phyloP scores from a whole-genome alignment of 2,113 vertebrate species.

The Carassius carassius region DNA sequence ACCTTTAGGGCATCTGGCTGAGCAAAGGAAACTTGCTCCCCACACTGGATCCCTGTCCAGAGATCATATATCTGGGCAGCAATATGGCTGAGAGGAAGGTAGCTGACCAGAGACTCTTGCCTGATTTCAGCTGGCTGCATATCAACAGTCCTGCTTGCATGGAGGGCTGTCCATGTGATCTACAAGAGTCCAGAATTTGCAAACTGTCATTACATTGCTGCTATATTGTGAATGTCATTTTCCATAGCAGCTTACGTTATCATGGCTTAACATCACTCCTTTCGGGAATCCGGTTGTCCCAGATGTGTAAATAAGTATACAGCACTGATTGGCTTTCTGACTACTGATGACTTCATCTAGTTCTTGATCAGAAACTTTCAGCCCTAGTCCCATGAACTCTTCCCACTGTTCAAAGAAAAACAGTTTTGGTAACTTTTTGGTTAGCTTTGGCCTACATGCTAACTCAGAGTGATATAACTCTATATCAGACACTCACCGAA shows the following conservation, averaged over 20 bases:
- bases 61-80: slow-evolving; percentile 89
- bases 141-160: slow-evolving; percentile 78
- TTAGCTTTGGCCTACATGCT: background rate
- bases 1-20: slow-evolving; percentile 91
- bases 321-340: slow-evolving; percentile 85
- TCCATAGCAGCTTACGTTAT: slow-evolving; percentile 76
- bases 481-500: slow-evolving; percentile 69
- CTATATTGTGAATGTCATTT: background rate
- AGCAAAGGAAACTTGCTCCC: slow-evolving; percentile 86
- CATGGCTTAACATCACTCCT: slow-evolving; percentile 91
- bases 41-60: slow-evolving; percentile 88
- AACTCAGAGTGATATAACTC: background rate
- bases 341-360: slow-evolving; percentile 77
- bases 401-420: slow-evolving; percentile 78
- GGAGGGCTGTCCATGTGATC: slow-evolving; percentile 86
- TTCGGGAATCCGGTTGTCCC: slow-evolving; percentile 88
- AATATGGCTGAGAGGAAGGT: slow-evolving; percentile 88
- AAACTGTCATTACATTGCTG: background rate
- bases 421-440: slow-evolving; percentile 18
- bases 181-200: slow-evolving; percentile 57
- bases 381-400: slow-evolving; percentile 81
- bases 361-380: slow-evolving; percentile 72
- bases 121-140: slow-evolving; percentile 82
- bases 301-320: slow-evolving; percentile 85
- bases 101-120: slow-evolving; percentile 86